phyloP scores from a whole-genome alignment of 2,113 vertebrate genomes.

The Pimephales promelas region DNA sequence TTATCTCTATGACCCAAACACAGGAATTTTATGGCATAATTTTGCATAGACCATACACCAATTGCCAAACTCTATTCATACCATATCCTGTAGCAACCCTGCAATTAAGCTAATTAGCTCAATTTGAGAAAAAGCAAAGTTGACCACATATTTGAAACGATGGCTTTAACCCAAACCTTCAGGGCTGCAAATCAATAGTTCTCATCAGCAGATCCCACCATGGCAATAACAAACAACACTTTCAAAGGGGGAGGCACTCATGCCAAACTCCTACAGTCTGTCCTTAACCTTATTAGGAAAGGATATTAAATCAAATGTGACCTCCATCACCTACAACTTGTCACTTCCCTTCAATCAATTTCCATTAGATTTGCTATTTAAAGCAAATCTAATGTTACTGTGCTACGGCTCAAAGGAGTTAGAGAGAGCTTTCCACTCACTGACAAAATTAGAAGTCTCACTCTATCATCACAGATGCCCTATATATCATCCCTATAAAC shows the following conservation, averaged over 20 bases:
- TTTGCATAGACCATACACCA: not conserved
- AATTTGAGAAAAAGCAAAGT: not conserved
- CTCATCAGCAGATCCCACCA: not conserved
- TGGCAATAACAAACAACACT: not conserved
- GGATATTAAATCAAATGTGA: constrained; percentile 42
- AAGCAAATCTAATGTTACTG: constrained; percentile 36
- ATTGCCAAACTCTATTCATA: not conserved
- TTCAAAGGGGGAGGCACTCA: not conserved
- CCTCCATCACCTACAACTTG: constrained; percentile 44
- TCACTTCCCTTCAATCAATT: constrained; percentile 44
- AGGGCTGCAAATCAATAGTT: not conserved
- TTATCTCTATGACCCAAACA: not conserved
- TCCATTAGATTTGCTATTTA: constrained; percentile 56
- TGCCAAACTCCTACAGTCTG: not conserved
- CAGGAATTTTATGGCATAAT: not conserved
- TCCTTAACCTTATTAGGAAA: constrained; percentile 44
- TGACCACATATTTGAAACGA: not conserved
- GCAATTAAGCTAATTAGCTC: constrained; percentile 8
- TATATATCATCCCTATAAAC: constrained; percentile 15
- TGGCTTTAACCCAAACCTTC: constrained; percentile 2
- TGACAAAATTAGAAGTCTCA: constrained; percentile 20
- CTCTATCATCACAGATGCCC: constrained; percentile 23
- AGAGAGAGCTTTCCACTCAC: not conserved
- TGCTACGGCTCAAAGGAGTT: constrained; percentile 52
- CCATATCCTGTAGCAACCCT: constrained; percentile 5